phyloP scores from a whole-genome alignment of 2,888 invertebrate genomes.

The Palloptera scutellata region DNA sequence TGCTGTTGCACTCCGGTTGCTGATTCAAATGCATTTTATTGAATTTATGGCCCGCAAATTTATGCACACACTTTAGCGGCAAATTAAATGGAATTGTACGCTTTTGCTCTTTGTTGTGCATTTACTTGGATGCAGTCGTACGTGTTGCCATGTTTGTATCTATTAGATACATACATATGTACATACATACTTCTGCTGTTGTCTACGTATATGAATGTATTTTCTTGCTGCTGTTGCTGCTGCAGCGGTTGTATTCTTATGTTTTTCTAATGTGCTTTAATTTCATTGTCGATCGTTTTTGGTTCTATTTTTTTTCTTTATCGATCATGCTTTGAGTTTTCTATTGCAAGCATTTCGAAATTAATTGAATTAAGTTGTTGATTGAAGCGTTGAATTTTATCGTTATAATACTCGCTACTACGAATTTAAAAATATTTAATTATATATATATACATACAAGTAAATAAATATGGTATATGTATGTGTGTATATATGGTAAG shows the following conservation, averaged over 20 bases:
- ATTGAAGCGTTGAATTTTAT: constrained; percentile 48
- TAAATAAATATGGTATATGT: no score
- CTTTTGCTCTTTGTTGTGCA: neutral
- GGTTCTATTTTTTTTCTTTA: constrained; percentile 14
- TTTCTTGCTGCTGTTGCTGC: neutral
- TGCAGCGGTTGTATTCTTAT: constrained; percentile 10
- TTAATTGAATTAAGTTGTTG: constrained; percentile 58
- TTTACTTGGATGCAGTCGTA: no score
- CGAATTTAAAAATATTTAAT: neutral
- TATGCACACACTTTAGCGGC: neutral
- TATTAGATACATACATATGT: no score
- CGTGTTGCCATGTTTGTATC: neutral
- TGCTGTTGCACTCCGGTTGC: no score
- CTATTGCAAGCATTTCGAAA: constrained; percentile 43
- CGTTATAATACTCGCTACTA: neutral
- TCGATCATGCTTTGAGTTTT: constrained; percentile 6
- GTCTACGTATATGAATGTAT: neutral
- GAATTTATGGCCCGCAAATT: neutral
- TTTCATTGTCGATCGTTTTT: constrained; percentile 27
- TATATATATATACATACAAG: neutral
- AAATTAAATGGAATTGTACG: neutral
- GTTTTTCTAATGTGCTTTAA: constrained; percentile 28
- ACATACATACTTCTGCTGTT: neutral
- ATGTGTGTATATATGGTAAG: no score
- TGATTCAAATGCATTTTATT: neutral